phyloP scores from a whole-genome alignment of 2,797 vertebrate species.

The Pangasius larnaudii region DNA sequence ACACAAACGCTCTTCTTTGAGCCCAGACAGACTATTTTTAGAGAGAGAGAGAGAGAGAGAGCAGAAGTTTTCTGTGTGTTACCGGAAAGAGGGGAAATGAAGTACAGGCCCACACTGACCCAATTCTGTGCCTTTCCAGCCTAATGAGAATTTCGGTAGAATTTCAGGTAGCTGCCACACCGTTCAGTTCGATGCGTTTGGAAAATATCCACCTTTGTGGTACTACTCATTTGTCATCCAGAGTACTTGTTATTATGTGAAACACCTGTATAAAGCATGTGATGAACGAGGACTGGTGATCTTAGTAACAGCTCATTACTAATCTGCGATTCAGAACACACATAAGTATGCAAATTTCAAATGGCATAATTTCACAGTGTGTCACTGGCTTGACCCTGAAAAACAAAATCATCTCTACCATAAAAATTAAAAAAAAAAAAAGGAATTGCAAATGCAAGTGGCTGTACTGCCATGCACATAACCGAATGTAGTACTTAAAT shows the following conservation, averaged over 20 bases:
- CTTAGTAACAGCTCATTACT: slow-evolving; percentile 19
- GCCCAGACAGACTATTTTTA: slow-evolving; percentile 28
- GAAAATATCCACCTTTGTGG: slow-evolving; percentile 4
- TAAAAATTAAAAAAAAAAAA: no score
- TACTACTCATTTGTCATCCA: not conserved
- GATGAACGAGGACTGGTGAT: not conserved
- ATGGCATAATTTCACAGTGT: not conserved
- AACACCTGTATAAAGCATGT: not conserved
- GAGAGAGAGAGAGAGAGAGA: slow-evolving; percentile 4
- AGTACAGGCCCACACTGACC: slow-evolving; percentile 37
- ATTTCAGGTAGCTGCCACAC: slow-evolving; percentile 35
- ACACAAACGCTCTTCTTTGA: not conserved
- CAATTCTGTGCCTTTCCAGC: slow-evolving; percentile 37
- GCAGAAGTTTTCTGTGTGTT: slow-evolving; percentile 23
- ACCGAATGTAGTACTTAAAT: not conserved
- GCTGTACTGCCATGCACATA: not conserved
- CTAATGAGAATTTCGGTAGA: slow-evolving; percentile 32
- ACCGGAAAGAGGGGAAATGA: slow-evolving; percentile 23
- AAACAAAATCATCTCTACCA: slow-evolving; percentile 1
- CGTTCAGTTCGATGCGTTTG: not conserved
- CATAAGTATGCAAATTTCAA: slow-evolving; percentile 1
- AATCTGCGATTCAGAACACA: slow-evolving; percentile 9
- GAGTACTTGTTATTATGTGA: slow-evolving; percentile 23
- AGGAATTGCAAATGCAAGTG: not conserved
- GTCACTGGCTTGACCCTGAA: not conserved